Evolutionary conservation across 2,888 invertebrate genomes (phyloP), one percentile per base, ranked within the genome.

Genomic region (Lithophane socia): DNA sequence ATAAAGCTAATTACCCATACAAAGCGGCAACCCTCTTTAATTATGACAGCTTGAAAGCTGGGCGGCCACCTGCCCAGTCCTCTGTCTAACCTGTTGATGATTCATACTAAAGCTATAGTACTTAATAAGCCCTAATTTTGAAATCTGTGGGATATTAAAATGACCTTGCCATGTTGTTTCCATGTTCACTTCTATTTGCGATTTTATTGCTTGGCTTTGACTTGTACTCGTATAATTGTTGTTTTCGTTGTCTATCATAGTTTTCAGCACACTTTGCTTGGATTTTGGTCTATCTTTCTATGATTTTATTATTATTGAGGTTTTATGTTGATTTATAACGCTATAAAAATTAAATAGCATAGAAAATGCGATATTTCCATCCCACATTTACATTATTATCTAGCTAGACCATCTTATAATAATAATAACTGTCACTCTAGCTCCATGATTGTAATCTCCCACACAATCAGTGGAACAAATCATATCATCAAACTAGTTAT

Each of bases 31-130:
- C 90, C 87, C 89, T 89, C 91, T 91, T 92, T 92, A 92, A 92
- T 92, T 91, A 91, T 93, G 93, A 92, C 92, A 92, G 91, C 78
- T 91, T 91, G 90, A 92, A 89, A 87, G 86, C 86, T 90, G 90
- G 88, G 87, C 87, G 88, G 87, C 85, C 89, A 90, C 88, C 87
- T 88, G 91, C 89, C 87, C 84, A 85, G 88, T 88, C 85, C 83
- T 86, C 80, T 82, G 87, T 86, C 87, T 87, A 80, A 74, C 73
- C 66, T 74, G 85, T 84, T 80, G 75, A 85, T 83, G 88, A 89
- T 81, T 87, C 88, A 90, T 86, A 80, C 84, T 84, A 85, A 86
- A 84, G 64, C 79, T 73, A 83, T 63, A 68, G 58, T 77, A 63
- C 71, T 73, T 78, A 77, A 74, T 71, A 77, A 79, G 73, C 71